Conservation (phyloP, 2,888 invertebrate genomes). For the Oxystoma pomonae region DNA sequence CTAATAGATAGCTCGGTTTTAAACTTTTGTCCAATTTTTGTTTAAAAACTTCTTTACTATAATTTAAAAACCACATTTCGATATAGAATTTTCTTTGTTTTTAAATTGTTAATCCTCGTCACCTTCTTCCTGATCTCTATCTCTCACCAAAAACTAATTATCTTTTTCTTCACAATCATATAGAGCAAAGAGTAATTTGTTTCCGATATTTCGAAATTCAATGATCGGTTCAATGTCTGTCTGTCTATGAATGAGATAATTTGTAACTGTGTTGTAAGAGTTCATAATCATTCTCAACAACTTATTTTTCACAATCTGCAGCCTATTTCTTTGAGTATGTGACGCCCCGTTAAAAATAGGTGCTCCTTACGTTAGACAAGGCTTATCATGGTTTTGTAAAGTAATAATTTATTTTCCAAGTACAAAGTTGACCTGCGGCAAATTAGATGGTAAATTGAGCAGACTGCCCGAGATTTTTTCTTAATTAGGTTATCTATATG, state of each 20-base stretch:
- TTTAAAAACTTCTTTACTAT: no score
- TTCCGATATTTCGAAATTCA: no score
- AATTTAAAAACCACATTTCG: no score
- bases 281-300: background rate
- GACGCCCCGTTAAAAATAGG: background rate
- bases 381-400: background rate
- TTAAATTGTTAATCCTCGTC: no score
- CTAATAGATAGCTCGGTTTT: no score
- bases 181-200: no score
- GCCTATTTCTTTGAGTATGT: background rate
- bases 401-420: background rate
- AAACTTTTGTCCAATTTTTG: no score
- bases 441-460: background rate
- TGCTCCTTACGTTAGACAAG: background rate
- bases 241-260: background rate
- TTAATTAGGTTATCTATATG: background rate
- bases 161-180: no score
- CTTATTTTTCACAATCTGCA: background rate
- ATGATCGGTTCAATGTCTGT: no score
- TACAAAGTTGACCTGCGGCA: background rate
- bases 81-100: no score
- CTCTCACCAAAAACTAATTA: no score
- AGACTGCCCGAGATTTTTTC: background rate
- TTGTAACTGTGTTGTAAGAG: background rate
- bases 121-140: no score